Percentiles rank a stretch among this genome's conserved stretches.
Evolutionary conservation across 2,113 vertebrate species (phyloP).

Genomic region (Odontophorus gujanensis): DNA sequence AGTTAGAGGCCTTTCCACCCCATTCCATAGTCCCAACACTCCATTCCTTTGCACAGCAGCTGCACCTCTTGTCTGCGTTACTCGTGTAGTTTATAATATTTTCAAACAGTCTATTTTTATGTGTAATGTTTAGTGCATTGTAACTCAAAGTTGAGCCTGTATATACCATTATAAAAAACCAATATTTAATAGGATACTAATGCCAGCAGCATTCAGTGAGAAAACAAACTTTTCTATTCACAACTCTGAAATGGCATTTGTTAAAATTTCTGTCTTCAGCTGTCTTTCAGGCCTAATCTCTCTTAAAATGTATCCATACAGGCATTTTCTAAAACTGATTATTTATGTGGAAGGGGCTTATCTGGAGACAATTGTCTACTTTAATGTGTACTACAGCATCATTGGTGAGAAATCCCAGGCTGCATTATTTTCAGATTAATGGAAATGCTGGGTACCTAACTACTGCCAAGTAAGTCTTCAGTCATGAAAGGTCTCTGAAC

Average conservation of each 20-base stretch:
- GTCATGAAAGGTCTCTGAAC: not conserved
- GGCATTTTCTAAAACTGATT: not conserved
- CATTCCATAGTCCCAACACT: not conserved
- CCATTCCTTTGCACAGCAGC: not conserved
- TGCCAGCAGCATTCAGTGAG: not conserved
- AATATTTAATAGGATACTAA: not conserved
- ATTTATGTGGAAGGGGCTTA: not conserved
- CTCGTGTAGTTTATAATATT: not conserved
- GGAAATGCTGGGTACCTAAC: not conserved
- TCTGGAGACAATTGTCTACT: not conserved
- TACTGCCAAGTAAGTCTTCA: not conserved
- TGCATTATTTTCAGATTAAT: rapidly evolving
- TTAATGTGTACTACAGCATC: rapidly evolving
- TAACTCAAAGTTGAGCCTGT: not conserved
- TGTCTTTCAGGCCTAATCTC: not conserved
- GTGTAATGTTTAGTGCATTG: not conserved
- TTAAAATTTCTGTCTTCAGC: not conserved
- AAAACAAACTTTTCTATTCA: not conserved
- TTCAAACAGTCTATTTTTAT: not conserved
- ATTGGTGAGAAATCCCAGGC: not conserved
- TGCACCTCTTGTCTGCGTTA: not conserved
- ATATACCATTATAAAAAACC: not conserved
- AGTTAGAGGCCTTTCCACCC: not conserved
- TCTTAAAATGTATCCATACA: not conserved
- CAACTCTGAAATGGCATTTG: not conserved